These are phyloP conservation scores for Ateles fusciceps DNA, from an alignment of 2,797 vertebrate genomes.

Conservation along the genomic window DNA sequence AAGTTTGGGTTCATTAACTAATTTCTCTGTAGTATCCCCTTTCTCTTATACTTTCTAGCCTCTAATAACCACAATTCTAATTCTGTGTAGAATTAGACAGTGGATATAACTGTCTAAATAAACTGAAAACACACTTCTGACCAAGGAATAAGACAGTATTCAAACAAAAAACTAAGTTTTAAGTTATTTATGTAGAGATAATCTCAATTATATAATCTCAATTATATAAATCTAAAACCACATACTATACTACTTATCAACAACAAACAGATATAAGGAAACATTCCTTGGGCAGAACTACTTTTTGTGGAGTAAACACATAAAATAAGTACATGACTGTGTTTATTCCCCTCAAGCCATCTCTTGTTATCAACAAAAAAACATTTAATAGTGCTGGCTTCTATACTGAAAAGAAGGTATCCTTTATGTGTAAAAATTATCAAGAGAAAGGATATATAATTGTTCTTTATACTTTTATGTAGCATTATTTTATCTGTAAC, in stretches of 20 bases:
- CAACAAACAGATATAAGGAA: not conserved
- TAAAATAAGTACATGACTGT: not conserved
- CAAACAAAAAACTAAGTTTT: not conserved
- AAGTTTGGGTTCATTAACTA: not conserved
- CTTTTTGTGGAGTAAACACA: not conserved
- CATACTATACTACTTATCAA: not conserved
- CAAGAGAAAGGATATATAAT: not conserved
- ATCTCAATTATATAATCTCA: not conserved
- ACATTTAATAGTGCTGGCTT: not conserved
- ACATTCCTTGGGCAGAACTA: not conserved
- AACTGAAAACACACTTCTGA: not conserved
- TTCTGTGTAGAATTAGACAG: too few relatives aligned
- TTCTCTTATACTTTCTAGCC: not conserved
- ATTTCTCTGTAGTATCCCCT: not conserved
- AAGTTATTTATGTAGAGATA: not conserved
- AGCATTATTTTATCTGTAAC: not conserved
- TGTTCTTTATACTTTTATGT: not conserved
- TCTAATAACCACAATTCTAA: not conserved
- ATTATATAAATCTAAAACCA: not conserved
- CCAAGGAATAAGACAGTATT: not conserved
- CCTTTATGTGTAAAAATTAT: not conserved
- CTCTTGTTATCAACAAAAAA: not conserved
- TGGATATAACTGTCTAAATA: not conserved
- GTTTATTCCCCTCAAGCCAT: not conserved
- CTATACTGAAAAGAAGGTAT: not conserved